Evolutionary conservation across 1,140 invertebrate species (phyloP).

Genomic region (Listronotus oregonensis): DNA sequence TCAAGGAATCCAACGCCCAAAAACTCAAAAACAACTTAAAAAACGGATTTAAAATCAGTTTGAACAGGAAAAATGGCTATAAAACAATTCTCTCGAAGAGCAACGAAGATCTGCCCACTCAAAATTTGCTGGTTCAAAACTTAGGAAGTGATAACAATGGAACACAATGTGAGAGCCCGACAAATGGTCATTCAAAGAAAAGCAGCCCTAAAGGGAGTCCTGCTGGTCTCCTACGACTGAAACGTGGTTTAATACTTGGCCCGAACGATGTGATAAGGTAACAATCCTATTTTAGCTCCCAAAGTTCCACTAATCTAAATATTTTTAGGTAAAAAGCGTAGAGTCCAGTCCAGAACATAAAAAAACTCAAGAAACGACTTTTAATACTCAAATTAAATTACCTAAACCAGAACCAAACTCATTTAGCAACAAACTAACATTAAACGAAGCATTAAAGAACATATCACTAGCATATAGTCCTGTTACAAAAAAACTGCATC

Average conservation of each 20-base stretch:
- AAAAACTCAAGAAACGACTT: slow-evolving; percentile 32
- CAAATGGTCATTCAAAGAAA: not conserved
- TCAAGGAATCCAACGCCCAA: slow-evolving; percentile 15
- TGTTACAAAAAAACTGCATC: slow-evolving; percentile 58
- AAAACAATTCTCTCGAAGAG: slow-evolving; percentile 28
- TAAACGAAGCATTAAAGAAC: slow-evolving; percentile 60
- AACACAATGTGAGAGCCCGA: slow-evolving; percentile 3
- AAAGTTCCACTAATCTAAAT: too few species aligned
- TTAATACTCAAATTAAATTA: slow-evolving; percentile 36
- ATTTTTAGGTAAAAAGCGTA: slow-evolving; percentile 38
- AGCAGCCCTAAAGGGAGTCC: slow-evolving; percentile 8
- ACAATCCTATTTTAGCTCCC: too few species aligned
- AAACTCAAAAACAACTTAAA: slow-evolving; percentile 13
- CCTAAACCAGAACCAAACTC: slow-evolving; percentile 25
- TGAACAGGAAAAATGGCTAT: slow-evolving; percentile 25
- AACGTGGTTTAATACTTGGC: slow-evolving; percentile 56
- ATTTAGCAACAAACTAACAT: slow-evolving; percentile 46
- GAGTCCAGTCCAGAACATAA: slow-evolving; percentile 34
- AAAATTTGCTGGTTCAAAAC: slow-evolving; percentile 6
- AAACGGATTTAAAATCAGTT: slow-evolving; percentile 29
- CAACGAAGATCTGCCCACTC: slow-evolving; percentile 27
- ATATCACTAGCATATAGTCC: slow-evolving; percentile 62
- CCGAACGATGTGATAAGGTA: slow-evolving; percentile 53
- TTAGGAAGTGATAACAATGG: not conserved
- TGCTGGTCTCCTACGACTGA: slow-evolving; percentile 31